Evolutionary conservation across 2,113 vertebrate genomes (phyloP), one percentile per base, ranked within the genome.

Genomic region (Syrmaticus mikado): DNA sequence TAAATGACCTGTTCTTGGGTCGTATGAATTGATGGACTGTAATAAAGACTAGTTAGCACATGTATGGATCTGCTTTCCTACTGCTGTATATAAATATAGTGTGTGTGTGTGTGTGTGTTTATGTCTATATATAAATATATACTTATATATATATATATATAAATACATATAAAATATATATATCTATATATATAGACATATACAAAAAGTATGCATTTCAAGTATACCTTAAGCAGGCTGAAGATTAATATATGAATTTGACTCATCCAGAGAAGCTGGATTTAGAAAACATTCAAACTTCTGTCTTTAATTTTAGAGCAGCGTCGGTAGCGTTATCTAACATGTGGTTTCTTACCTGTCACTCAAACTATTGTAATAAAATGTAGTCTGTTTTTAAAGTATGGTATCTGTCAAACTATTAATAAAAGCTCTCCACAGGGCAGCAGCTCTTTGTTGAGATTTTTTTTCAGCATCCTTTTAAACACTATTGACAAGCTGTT

Each of bases 331-430:
- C 21, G 1, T 78, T 86, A 52, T 79, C 57, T 94, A 61, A 52
- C 50, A 6, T 13, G 52, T 40, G 62, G 57, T 82, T 90, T 60
- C 66, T 72, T 74, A 60, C 30, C 36, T 83, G n/a, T 36, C 61
- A 82, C 46, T 82, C 77, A 65, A 43, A 48, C 81, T 74, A 32
- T 58, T 75, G 19, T 92, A 84, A 72, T 86, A 55, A 80, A 81
- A 62, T 48, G 46, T 38, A 55, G 76, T 55, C 19, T 75, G 12
- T 28, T 87, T 68, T 13, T 61, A 9, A 78, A 93, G 60, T 48
- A 41, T 18, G 41, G n/a, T 52, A 25, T 83, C 53, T 90, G 38
- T 67, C 77, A 86, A 38, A 12, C 25, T 68, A 5, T 78, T 89
- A 81, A 34, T 88, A 65, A 92, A 89, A 94, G 38, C 43, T 25